phyloP scores from a whole-genome alignment of 2,888 invertebrate species.

The Caenorhabditis macrosperma region DNA sequence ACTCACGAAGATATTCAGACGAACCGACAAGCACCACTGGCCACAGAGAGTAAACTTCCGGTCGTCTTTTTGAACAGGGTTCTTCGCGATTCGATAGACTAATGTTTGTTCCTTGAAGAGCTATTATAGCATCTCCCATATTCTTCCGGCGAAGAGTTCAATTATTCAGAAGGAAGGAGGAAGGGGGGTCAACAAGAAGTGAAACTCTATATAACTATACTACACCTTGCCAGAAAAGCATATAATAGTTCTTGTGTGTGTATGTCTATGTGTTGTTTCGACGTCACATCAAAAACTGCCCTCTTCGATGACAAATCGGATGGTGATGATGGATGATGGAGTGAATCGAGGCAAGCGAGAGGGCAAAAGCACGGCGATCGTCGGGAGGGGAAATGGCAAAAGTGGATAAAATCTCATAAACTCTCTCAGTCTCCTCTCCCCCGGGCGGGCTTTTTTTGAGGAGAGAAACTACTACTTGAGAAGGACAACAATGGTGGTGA shows the following conservation, averaged over 20 bases:
- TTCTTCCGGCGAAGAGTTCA: too few species aligned
- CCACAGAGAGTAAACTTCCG: too few species aligned
- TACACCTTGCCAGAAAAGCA: background rate
- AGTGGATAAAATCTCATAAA: constrained; percentile 17
- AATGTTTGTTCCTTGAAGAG: too few species aligned
- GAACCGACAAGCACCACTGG: too few species aligned
- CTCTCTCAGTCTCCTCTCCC: background rate
- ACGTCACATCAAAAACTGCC: background rate
- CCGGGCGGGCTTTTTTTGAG: background rate
- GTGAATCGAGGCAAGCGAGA: constrained; percentile 3
- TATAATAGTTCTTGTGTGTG: background rate
- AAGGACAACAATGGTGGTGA: background rate
- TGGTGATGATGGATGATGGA: constrained; percentile 1
- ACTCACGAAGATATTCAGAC: background rate
- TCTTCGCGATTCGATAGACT: too few species aligned
- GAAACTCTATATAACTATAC: too few species aligned
- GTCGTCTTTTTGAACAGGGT: too few species aligned
- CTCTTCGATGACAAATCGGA: background rate
- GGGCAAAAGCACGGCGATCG: background rate
- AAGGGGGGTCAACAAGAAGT: background rate
- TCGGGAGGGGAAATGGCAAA: constrained; percentile 14
- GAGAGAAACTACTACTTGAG: background rate
- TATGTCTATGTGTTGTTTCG: background rate
- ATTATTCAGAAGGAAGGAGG: background rate
- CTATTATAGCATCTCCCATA: too few species aligned